Conservation (phyloP, 2,113 vertebrate species). For the Ancistrus triradiatus region DNA sequence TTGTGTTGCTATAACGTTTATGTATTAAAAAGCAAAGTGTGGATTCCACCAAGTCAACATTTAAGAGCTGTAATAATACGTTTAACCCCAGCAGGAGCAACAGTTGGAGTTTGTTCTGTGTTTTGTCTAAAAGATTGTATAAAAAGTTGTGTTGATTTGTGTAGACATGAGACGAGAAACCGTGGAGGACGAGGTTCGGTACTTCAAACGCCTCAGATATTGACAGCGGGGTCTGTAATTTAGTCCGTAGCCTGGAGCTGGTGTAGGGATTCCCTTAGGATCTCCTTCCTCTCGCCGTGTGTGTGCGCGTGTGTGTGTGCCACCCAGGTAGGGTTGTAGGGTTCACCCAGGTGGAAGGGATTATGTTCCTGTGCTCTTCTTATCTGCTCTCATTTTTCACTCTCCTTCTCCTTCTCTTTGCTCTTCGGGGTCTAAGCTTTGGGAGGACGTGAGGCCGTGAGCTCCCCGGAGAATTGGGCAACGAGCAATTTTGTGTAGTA, state of each 20-base stretch:
- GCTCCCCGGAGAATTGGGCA: constrained; percentile 18
- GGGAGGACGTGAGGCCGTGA: constrained; percentile 15
- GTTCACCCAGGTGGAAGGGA: constrained; percentile 37
- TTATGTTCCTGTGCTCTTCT: constrained; percentile 32
- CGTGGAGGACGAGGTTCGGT: no score
- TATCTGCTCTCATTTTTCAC: no score
- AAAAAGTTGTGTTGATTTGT: no score
- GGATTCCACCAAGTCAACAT: no score
- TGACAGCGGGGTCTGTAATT: not conserved
- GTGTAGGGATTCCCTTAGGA: not conserved
- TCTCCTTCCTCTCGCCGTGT: not conserved
- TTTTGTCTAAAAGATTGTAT: not conserved
- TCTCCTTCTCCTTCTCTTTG: no score
- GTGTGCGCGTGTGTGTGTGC: not conserved
- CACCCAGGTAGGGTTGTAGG: constrained; percentile 8
- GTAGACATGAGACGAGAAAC: not conserved
- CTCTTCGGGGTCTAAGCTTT: constrained; percentile 29
- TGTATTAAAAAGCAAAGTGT: no score
- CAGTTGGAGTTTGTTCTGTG: no score
- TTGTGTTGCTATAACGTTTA: no score
- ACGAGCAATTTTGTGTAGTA: constrained; percentile 14
- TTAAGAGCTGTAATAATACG: no score
- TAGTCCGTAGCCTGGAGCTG: not conserved
- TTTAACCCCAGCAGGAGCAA: no score
- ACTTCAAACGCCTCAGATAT: not conserved